These are phyloP conservation scores for Drosophila seguyi DNA, from an alignment of 1,140 invertebrate genomes.

Conservation along the genomic window DNA sequence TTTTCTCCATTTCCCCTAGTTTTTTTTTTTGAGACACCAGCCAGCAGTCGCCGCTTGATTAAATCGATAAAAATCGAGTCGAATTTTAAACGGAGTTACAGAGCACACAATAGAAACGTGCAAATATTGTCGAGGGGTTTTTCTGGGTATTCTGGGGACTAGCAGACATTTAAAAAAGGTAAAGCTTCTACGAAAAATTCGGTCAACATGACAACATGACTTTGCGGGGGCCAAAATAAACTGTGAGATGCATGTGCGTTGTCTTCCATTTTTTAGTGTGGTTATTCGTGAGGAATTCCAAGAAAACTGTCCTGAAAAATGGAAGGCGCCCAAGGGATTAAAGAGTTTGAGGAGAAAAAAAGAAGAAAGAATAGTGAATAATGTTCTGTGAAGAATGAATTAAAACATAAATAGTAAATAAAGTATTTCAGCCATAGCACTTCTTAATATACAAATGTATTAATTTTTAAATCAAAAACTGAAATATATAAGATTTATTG, in stretches of 20 bases:
- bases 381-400: not conserved
- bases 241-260: not conserved
- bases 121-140: conserved; percentile 58
- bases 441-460: no score
- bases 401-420: not conserved
- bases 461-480: not conserved
- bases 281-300: not conserved
- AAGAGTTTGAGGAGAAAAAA: not conserved
- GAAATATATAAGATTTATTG: not conserved
- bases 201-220: conserved; percentile 61
- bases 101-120: conserved; percentile 76
- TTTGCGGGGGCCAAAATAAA: conserved; percentile 21
- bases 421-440: not conserved
- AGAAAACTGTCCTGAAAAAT: not conserved
- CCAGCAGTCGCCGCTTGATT: conserved; percentile 66
- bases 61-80: conserved; percentile 82
- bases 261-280: not conserved
- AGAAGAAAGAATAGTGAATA: no score
- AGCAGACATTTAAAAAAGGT: conserved; percentile 56
- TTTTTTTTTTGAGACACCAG: conserved; percentile 8
- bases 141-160: not conserved
- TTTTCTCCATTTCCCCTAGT: not conserved
- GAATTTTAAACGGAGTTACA: conserved; percentile 69
- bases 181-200: conserved; percentile 56
- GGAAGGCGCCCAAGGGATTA: not conserved